Base-by-base conservation (phyloP, 2,888 invertebrate genomes). In the Zygaena filipendulae region DNA sequence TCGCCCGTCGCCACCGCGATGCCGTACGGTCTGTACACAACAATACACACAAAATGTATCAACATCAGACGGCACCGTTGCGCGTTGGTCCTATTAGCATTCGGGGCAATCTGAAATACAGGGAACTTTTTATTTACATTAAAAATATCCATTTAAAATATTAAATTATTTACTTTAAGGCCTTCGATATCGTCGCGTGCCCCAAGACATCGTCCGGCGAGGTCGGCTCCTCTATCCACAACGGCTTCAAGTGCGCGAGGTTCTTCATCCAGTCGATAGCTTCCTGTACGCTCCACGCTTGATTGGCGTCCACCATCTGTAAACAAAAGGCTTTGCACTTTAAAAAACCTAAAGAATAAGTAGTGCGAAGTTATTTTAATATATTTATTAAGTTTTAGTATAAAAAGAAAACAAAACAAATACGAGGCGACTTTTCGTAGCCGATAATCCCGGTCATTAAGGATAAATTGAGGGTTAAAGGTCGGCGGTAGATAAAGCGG, bases 211-310 rank as follows among this genome's bases (percentile, higher is more conserved):
- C 96, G 57, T 96, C 95, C 0, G 95, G 94, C 3, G 90, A 91
- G 0, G 95, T 96, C 0, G 95, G 95, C 53, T 96, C 95, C 61
- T 96, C 95, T 31, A 96, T 94, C 95, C 95, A 96, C 29, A 87
- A 60, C 2, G 89, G 86, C 43, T 89, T 88, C 49, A 87, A 87
- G 21, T 86, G 83, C 1, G 87, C 84, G 32, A 95, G 62, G 28
- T 86, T 67, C 55, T 86, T 87, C 87, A 93, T 90, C 92, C 94
- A 95, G 7, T 86, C 85, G 32, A 95, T 91, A 0, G 95, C 90
- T 61, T 92, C 86, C 30, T 85, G 71, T 3, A 94, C 90, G 48
- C 91, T 90, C 95, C 95, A 96, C 2, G 89, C 85, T 81, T 92
- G 93, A 62, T 94, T 94, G 0, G 93, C 92, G 53, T 94, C 93